A percentile compares a stretch with the other conserved stretches of the same genome.
Evolutionary conservation across 2,113 vertebrate species (phyloP).

Genomic region (Gyps fulvus): DNA sequence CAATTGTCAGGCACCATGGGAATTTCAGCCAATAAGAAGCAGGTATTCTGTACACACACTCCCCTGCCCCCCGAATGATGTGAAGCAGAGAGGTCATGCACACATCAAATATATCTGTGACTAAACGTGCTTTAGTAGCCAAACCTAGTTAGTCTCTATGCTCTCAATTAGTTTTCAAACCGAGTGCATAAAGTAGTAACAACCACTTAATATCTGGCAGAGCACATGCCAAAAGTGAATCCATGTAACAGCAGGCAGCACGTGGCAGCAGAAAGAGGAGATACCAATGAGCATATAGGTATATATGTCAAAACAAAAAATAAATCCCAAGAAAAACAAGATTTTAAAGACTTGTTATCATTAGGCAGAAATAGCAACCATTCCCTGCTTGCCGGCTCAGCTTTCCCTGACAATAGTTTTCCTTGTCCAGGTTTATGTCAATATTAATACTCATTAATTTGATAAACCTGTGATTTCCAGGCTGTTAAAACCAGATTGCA

Average conservation of each 20-base stretch:
- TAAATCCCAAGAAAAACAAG: neutral
- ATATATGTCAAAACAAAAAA: neutral
- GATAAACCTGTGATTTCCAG: conserved; percentile 5
- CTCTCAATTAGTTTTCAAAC: neutral
- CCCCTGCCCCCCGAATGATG: neutral
- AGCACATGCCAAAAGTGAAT: neutral
- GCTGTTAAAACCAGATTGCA: neutral
- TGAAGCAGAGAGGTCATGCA: neutral
- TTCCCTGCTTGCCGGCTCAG: neutral
- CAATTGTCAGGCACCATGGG: rapidly evolving
- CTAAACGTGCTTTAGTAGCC: neutral
- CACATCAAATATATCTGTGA: neutral
- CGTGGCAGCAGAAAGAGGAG: neutral
- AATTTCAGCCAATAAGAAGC: neutral
- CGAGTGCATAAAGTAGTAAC: neutral
- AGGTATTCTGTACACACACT: neutral
- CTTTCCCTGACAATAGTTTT: neutral
- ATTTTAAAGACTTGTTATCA: neutral
- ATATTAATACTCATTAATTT: conserved; percentile 1
- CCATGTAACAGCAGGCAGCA: neutral
- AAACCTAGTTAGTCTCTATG: neutral
- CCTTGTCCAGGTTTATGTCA: conserved; percentile 4
- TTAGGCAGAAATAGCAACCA: neutral
- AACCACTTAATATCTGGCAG: neutral
- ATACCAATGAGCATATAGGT: neutral